Evolutionary conservation across 2,113 vertebrate genomes (phyloP), one percentile per base, ranked within the genome.

Genomic region (Phaetusa simplex): DNA sequence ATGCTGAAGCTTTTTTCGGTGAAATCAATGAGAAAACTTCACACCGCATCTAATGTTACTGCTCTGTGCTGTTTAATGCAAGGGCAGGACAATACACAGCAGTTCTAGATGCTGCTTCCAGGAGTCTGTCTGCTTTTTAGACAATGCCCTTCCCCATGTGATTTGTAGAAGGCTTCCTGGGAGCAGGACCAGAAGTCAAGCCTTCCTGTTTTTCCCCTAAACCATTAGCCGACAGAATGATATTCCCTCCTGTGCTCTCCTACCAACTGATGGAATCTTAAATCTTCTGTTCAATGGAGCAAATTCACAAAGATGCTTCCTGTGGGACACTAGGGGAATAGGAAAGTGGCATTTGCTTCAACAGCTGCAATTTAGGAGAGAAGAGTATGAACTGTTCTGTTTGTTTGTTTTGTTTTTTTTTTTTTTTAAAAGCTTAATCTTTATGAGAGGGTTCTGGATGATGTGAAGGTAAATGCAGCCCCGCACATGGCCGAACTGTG

Each of bases 251-350:
- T 81, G 93, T 49, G 40, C 82, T 86, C 71, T 93, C 71, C 74
- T 77, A 8, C 87, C 5, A 5, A 55, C 71, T 92, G 90, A 92
- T 73, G 67, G 40, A 36, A 74, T 38, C 82, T 92, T 95, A 56
- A 90, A 96, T 93, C 82, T 93, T 90, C 66, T 88, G 93, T 83
- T 93, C 82, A 93, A 77, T 77, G 82, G 80, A 90, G 86, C 67
- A 93, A 21, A 93, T 95, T 94, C 80, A 64, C 53, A 2, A 18
- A 90, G 91, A 95, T 92, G 90, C 62, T 76, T 96, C 94, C 95
- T 88, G 61, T 58, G 94, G 95, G 88, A 93, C 49, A 56, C 9
- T 29, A 49, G 38, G 40, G 40, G 64, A 86, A 66, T 8, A 32
- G 74, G 58, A 84, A 90, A 95, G 45, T 22, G 49, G 45, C n/a